phyloP scores from a whole-genome alignment of 2,888 invertebrate species.

The Penaeus monodon region DNA sequence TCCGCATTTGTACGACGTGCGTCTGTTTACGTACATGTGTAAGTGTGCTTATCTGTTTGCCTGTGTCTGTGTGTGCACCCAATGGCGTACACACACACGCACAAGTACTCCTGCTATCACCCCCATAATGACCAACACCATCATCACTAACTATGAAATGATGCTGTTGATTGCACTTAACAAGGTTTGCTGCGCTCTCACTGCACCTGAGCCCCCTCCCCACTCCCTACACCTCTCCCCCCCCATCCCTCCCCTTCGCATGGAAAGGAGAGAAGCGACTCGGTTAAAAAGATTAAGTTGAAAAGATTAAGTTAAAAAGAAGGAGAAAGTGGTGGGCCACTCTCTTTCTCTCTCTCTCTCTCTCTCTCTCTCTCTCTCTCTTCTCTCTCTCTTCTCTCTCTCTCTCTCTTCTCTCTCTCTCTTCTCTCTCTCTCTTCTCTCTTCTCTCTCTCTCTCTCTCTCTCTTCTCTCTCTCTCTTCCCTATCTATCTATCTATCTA shows the following conservation, averaged over 20 bases:
- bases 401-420: neutral
- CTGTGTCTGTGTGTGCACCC: no score
- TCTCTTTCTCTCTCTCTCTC: neutral
- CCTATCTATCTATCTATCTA: neutral
- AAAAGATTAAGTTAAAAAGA: no score
- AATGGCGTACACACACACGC: no score
- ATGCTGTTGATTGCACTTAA: neutral
- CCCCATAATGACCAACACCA: no score
- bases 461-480: neutral
- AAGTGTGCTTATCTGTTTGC: no score
- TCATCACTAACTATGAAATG: no score
- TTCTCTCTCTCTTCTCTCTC: neutral
- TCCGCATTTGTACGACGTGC: no score
- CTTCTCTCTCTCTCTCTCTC: neutral
- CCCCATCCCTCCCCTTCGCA: neutral
- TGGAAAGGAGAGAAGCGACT: neutral
- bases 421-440: neutral
- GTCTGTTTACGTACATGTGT: no score
- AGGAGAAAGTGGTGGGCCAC: no score
- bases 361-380: neutral
- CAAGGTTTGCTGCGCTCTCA: neutral
- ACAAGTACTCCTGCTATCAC: no score
- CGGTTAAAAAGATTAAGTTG: no score
- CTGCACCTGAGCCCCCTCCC: neutral
- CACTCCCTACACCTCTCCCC: neutral